Conservation (phyloP, 2,888 invertebrate genomes). For the Cactoblastis cactorum region DNA sequence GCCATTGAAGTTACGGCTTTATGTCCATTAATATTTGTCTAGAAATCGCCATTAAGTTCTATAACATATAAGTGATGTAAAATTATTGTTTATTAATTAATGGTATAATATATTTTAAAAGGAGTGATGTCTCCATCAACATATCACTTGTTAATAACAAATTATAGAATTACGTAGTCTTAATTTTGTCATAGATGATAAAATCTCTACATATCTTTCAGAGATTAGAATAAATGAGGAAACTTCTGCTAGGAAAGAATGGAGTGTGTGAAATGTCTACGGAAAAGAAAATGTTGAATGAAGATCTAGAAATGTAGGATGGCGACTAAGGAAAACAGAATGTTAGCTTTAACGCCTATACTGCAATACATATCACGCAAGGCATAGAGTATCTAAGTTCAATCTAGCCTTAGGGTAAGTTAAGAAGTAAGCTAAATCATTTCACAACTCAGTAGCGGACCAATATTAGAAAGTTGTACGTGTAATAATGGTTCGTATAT, state of each 20-base stretch:
- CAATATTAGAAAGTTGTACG: constrained; percentile 80
- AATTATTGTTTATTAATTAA: constrained; percentile 56
- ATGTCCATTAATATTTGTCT: constrained; percentile 57
- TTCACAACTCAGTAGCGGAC: constrained; percentile 77
- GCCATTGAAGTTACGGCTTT: constrained; percentile 21
- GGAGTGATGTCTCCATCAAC: constrained; percentile 74
- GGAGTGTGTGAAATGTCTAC: constrained; percentile 35
- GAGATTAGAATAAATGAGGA: constrained; percentile 27
- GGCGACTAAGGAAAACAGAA: constrained; percentile 39
- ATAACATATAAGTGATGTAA: constrained; percentile 50
- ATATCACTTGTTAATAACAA: constrained; percentile 79
- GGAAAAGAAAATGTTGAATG: constrained; percentile 28
- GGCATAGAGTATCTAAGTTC: constrained; percentile 71
- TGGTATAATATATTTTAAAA: constrained; percentile 60
- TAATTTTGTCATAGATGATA: constrained; percentile 67
- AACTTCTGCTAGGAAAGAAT: constrained; percentile 40
- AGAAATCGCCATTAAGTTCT: constrained; percentile 51
- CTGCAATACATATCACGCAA: constrained; percentile 78
- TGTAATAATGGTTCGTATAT: constrained; percentile 57
- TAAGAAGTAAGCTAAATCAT: constrained; percentile 67
- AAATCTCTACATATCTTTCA: constrained; percentile 64
- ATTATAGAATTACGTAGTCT: constrained; percentile 66
- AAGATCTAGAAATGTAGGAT: constrained; percentile 32
- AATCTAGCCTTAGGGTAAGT: constrained; percentile 66
- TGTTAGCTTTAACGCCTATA: constrained; percentile 71